Conservation (phyloP, 2,113 vertebrate species). For the Megaceryle torquata region DNA sequence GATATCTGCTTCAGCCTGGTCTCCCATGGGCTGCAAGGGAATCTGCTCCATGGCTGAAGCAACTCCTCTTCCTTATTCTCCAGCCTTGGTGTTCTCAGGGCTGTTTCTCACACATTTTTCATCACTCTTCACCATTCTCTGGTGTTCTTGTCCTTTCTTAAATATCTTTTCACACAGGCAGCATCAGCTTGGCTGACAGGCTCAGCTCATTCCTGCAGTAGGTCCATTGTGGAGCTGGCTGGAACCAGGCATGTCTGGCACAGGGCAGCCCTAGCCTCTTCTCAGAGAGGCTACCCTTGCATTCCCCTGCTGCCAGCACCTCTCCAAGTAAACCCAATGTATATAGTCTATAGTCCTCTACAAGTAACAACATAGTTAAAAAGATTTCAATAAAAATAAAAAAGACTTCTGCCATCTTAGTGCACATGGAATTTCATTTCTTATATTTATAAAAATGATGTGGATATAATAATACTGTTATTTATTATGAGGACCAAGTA, state of each 20-base stretch:
- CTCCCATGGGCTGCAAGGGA: not conserved
- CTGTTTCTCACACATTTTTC: not conserved
- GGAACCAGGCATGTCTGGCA: not conserved
- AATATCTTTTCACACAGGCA: not conserved
- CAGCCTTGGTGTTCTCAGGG: accelerated
- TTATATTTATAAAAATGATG: not conserved
- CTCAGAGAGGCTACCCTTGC: not conserved
- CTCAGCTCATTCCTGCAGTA: not conserved
- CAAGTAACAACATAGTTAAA: not conserved
- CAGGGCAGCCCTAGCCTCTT: accelerated
- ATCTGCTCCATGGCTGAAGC: accelerated
- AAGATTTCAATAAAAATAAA: not conserved
- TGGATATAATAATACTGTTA: not conserved
- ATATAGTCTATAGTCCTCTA: not conserved
- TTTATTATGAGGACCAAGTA: not conserved
- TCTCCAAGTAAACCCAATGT: not conserved
- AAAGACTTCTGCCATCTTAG: not conserved
- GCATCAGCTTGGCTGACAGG: not conserved
- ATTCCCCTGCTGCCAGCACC: not conserved
- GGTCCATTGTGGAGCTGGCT: not conserved
- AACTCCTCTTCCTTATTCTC: not conserved
- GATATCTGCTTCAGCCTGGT: too few relatives aligned
- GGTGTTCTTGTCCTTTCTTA: not conserved
- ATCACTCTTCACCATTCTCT: not conserved
- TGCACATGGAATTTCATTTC: not conserved